phyloP scores from a whole-genome alignment of 2,797 vertebrate genomes.

The Trachops cirrhosus region DNA sequence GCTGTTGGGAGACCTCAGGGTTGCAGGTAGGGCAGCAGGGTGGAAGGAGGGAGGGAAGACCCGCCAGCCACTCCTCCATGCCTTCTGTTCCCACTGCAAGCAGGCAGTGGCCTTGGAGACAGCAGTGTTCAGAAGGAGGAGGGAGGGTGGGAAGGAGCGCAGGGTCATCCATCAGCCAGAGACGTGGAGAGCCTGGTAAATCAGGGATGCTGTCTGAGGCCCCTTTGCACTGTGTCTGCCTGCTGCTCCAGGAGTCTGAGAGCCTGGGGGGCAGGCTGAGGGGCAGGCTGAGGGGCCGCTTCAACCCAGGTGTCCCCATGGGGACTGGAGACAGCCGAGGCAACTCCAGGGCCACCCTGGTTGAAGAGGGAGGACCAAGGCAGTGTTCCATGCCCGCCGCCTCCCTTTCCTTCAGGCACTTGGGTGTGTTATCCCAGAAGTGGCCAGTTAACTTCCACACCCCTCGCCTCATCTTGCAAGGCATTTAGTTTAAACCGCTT shows the following conservation, averaged over 20 bases:
- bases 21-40: neutral
- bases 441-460: neutral
- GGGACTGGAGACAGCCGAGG: neutral
- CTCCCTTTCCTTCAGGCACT: too few species aligned
- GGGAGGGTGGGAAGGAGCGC: neutral
- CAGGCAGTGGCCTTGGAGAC: constrained; percentile 25
- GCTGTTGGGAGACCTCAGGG: neutral
- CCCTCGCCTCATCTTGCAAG: neutral
- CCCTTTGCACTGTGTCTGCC: neutral
- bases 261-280: neutral
- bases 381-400: neutral
- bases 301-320: neutral
- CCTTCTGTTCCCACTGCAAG: neutral
- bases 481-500: neutral
- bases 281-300: neutral
- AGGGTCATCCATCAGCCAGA: constrained; percentile 35
- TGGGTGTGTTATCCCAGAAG: neutral
- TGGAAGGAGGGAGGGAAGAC: neutral
- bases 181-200: constrained; percentile 58
- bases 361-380: neutral
- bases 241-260: neutral
- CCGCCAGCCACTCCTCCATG: neutral
- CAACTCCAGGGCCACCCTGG: neutral
- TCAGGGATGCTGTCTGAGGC: constrained; percentile 47
- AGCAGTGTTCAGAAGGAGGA: constrained; percentile 8